A percentile compares a stretch with the other conserved stretches of the same genome.
phyloP scores from a whole-genome alignment of 2,113 vertebrate species.

The Eudyptes chrysolophus region DNA sequence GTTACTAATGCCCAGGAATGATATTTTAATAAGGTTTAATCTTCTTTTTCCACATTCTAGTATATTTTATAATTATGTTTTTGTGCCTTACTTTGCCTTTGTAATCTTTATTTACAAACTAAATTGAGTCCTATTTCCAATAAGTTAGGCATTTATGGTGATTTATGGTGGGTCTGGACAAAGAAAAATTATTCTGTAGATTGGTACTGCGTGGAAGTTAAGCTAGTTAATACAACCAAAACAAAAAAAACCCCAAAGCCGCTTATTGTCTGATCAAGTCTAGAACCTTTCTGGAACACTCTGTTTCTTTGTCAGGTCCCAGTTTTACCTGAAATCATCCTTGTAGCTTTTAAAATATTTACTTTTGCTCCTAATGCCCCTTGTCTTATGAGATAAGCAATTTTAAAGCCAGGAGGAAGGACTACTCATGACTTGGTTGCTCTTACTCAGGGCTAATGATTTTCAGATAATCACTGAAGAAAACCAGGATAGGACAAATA shows the following conservation, averaged over 20 bases:
- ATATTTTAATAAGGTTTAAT: conserved; percentile 69
- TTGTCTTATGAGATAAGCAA: neutral
- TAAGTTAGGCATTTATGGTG: neutral
- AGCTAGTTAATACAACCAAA: neutral
- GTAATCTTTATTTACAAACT: neutral
- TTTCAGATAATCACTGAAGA: neutral
- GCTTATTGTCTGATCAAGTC: neutral
- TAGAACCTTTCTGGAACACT: neutral
- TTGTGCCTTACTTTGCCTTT: conserved; percentile 14
- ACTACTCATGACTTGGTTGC: neutral
- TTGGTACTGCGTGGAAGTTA: neutral
- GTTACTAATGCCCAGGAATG: conserved; percentile 56
- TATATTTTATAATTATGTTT: conserved; percentile 51
- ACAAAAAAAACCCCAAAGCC: rapidly evolving
- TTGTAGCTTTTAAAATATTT: neutral
- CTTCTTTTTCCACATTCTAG: conserved; percentile 26
- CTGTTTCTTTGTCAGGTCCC: neutral
- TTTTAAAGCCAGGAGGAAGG: neutral
- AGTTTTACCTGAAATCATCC: neutral
- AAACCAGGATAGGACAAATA: neutral
- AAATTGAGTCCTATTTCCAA: neutral
- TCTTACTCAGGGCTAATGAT: neutral
- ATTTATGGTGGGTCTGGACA: neutral
- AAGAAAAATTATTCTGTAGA: neutral
- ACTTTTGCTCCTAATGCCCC: neutral